Conservation (phyloP, 2,113 vertebrate species). For the Indri indri region DNA sequence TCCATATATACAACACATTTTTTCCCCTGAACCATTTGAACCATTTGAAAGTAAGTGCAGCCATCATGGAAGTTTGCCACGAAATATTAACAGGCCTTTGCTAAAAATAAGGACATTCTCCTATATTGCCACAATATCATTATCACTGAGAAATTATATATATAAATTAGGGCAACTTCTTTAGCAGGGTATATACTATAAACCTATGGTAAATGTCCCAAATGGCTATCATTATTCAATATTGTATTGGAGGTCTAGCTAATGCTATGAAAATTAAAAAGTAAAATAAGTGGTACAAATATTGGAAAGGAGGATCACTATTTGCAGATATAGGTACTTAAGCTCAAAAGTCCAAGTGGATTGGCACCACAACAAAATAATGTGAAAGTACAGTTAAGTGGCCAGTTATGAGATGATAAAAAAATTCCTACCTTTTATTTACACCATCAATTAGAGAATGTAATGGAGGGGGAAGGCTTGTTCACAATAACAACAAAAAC, state of each 20-base stretch:
- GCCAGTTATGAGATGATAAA: not conserved
- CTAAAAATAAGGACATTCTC: not conserved
- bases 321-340: not conserved
- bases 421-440: not conserved
- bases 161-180: not conserved
- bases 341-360: not conserved
- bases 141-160: not conserved
- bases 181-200: not conserved
- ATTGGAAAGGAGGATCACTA: not conserved
- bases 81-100: not conserved
- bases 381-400: not conserved
- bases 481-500: slow-evolving; percentile 9
- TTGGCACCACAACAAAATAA: not conserved
- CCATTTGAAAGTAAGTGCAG: not conserved
- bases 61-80: not conserved
- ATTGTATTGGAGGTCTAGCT: not conserved
- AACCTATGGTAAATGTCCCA: not conserved
- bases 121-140: not conserved
- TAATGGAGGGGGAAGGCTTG: not conserved
- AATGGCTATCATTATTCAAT: not conserved
- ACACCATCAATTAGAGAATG: not conserved
- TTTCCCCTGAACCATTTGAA: not conserved
- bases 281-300: not conserved
- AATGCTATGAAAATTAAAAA: not conserved
- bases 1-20: not conserved